A percentile compares a stretch with the other conserved stretches of the same genome.
These are phyloP conservation scores for Xanthorhoe designata DNA, from an alignment of 2,888 invertebrate species.

Conservation along the genomic window DNA sequence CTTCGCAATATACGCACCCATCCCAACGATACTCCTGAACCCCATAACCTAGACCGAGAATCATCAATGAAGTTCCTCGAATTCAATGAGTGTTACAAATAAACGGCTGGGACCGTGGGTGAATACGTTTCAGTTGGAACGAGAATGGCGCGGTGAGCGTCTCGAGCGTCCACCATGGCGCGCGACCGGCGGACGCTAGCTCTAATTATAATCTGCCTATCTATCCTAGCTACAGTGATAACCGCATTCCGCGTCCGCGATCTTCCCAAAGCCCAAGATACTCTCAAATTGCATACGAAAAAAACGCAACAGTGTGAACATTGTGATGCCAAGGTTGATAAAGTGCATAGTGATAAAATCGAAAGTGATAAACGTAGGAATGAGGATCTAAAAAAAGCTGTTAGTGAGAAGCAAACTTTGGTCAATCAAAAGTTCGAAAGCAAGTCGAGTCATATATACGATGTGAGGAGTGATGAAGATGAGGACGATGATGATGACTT, in stretches of 20 bases:
- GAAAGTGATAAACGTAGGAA: constrained; percentile 68
- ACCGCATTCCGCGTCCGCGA: constrained; percentile 83
- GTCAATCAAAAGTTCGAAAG: constrained; percentile 56
- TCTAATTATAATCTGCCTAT: constrained; percentile 79
- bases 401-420: constrained; percentile 63
- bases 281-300: constrained; percentile 60
- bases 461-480: constrained; percentile 59
- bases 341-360: constrained; percentile 68
- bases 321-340: constrained; percentile 74
- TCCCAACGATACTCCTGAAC: constrained; percentile 64
- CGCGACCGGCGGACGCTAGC: constrained; percentile 77
- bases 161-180: constrained; percentile 78
- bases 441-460: constrained; percentile 54
- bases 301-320: constrained; percentile 71
- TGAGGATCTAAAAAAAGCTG: constrained; percentile 65
- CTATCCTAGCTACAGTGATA: constrained; percentile 81
- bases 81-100: constrained; percentile 69
- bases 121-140: constrained; percentile 67
- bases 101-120: constrained; percentile 63
- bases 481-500: constrained; percentile 53
- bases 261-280: constrained; percentile 64
- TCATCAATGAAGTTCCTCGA: constrained; percentile 70
- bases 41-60: constrained; percentile 62
- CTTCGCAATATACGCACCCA: constrained; percentile 77
- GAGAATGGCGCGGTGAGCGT: constrained; percentile 80